Conservation (phyloP, 1,140 invertebrate species). For the Trichoplusia ni region DNA sequence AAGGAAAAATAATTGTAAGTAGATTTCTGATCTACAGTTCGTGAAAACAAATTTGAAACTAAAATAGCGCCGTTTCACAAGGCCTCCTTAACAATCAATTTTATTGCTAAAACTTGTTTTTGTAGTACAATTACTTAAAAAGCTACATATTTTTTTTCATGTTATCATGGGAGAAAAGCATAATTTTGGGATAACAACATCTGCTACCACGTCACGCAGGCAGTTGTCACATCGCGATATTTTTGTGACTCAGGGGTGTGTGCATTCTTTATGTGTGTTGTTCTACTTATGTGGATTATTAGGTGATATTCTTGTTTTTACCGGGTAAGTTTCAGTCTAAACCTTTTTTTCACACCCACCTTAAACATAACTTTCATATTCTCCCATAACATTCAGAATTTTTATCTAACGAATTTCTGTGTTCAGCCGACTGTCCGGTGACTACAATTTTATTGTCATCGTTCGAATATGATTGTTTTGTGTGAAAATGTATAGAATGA, state of each 20-base stretch:
- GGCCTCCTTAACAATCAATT: too few species aligned
- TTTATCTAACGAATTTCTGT: conserved; percentile 44
- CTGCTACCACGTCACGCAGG: conserved; percentile 77
- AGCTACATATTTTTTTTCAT: too few species aligned
- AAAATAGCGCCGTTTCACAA: too few species aligned
- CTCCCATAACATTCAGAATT: conserved; percentile 23
- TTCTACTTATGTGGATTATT: conserved; percentile 81
- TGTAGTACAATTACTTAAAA: background rate
- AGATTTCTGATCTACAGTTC: too few species aligned
- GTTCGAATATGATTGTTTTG: conserved; percentile 50
- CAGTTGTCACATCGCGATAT: conserved; percentile 79
- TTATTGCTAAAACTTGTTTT: background rate
- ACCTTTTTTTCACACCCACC: conserved; percentile 11
- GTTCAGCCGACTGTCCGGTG: conserved; percentile 53
- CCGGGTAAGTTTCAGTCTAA: conserved; percentile 63
- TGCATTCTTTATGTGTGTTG: conserved; percentile 80
- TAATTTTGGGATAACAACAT: conserved; percentile 49
- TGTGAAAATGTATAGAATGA: conserved; percentile 48
- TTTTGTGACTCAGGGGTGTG: conserved; percentile 81
- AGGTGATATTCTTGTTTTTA: conserved; percentile 79
- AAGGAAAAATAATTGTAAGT: too few species aligned
- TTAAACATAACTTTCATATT: conserved; percentile 33
- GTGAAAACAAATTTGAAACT: too few species aligned
- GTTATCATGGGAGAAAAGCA: conserved; percentile 25
- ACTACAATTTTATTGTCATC: conserved; percentile 62